Evolutionary conservation across 2,888 invertebrate genomes (phyloP).

Genomic region (Cheilosia vulpina): DNA sequence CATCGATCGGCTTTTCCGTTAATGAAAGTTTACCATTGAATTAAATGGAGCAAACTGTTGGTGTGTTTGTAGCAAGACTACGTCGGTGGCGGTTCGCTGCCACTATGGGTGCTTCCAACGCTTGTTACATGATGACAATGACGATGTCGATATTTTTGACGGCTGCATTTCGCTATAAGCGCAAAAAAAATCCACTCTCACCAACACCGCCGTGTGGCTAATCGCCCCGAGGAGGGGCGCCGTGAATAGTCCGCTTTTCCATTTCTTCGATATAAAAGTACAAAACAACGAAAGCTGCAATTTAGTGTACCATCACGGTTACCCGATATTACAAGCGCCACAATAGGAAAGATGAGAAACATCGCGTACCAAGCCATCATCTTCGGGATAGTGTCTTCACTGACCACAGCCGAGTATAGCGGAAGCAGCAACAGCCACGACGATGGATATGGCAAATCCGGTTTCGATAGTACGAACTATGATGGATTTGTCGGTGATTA

Average conservation of each 20-base stretch:
- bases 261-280: constrained; percentile 65
- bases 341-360: constrained; percentile 38
- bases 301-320: constrained; percentile 62
- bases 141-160: constrained; percentile 40
- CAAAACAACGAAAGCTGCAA: constrained; percentile 60
- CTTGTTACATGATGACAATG: constrained; percentile 60
- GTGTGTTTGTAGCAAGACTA: constrained; percentile 32
- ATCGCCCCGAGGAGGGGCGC: constrained; percentile 41
- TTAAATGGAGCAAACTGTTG: constrained; percentile 51
- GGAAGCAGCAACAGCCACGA: constrained; percentile 41
- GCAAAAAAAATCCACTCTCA: constrained; percentile 25
- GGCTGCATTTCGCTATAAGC: constrained; percentile 44
- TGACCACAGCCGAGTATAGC: constrained; percentile 40
- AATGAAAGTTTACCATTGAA: constrained; percentile 63
- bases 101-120: constrained; percentile 24
- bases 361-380: constrained; percentile 41
- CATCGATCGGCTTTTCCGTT: constrained; percentile 19
- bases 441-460: constrained; percentile 50
- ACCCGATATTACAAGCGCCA: constrained; percentile 34
- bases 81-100: constrained; percentile 16
- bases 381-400: constrained; percentile 47
- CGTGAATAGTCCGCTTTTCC: constrained; percentile 30
- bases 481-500: constrained; percentile 59
- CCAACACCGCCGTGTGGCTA: background rate
- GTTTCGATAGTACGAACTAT: constrained; percentile 45